These are phyloP conservation scores for Stenoptilia bipunctidactyla DNA, from an alignment of 2,888 invertebrate species.

Conservation along the genomic window DNA sequence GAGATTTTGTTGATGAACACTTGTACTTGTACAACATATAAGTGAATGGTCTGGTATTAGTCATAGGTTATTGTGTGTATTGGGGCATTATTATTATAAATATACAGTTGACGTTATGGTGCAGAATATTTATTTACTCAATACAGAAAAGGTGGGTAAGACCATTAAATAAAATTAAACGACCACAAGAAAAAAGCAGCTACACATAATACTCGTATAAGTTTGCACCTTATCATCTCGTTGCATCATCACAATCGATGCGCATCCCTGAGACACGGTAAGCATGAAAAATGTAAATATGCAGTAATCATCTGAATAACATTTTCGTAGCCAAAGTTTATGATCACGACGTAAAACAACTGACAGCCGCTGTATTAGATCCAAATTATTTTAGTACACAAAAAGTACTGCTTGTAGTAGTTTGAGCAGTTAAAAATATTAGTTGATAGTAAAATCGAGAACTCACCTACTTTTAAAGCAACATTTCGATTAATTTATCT, in stretches of 20 bases:
- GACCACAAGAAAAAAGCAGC: conserved; percentile 10
- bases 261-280: conserved; percentile 46
- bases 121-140: too few relatives aligned
- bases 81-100: too few relatives aligned
- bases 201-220: background rate
- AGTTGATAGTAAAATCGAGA: too few relatives aligned
- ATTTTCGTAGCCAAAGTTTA: conserved; percentile 10
- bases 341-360: conserved; percentile 56
- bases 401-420: background rate
- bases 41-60: too few relatives aligned
- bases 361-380: conserved; percentile 57
- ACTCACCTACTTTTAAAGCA: conserved; percentile 23
- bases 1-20: too few relatives aligned
- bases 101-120: too few relatives aligned
- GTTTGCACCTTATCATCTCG: conserved; percentile 63
- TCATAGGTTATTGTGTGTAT: too few relatives aligned
- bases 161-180: background rate
- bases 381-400: background rate
- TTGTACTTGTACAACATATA: too few relatives aligned
- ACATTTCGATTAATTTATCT: conserved; percentile 30
- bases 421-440: background rate
- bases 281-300: conserved; percentile 40
- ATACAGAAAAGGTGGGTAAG: too few relatives aligned
- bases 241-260: conserved; percentile 59
- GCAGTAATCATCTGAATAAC: conserved; percentile 15